These are phyloP conservation scores for Helogale parvula DNA, from an alignment of 2,113 vertebrate genomes.

Conservation along the genomic window DNA sequence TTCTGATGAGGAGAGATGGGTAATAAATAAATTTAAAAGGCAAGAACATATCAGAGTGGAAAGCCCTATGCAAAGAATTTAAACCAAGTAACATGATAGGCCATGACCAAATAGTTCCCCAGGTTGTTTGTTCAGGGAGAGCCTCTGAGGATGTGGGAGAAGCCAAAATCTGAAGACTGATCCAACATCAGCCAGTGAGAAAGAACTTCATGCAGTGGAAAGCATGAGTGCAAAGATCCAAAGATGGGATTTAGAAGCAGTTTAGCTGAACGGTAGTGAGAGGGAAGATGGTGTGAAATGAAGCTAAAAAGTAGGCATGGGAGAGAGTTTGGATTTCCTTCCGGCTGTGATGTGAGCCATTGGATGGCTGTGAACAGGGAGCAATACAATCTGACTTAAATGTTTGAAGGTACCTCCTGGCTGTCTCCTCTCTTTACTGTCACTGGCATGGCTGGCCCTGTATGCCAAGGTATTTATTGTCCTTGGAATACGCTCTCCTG, in stretches of 20 bases:
- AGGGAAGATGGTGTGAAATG: neutral
- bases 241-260: neutral
- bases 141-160: neutral
- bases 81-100: neutral
- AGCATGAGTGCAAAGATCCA: neutral
- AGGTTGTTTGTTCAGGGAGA: neutral
- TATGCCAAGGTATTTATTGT: neutral
- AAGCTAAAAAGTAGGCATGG: neutral
- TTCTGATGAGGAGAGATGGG: neutral
- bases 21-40: neutral
- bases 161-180: neutral
- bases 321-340: neutral
- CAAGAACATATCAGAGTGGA: neutral
- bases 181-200: neutral
- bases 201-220: neutral
- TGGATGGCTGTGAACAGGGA: neutral
- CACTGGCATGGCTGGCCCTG: neutral
- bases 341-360: neutral
- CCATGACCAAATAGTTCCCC: neutral
- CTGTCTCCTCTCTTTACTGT: neutral
- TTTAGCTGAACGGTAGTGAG: neutral
- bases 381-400: neutral
- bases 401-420: neutral
- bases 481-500: neutral
- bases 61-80: neutral